Conservation (phyloP, 2,113 vertebrate species). For the Forbesichthys agassizii region DNA sequence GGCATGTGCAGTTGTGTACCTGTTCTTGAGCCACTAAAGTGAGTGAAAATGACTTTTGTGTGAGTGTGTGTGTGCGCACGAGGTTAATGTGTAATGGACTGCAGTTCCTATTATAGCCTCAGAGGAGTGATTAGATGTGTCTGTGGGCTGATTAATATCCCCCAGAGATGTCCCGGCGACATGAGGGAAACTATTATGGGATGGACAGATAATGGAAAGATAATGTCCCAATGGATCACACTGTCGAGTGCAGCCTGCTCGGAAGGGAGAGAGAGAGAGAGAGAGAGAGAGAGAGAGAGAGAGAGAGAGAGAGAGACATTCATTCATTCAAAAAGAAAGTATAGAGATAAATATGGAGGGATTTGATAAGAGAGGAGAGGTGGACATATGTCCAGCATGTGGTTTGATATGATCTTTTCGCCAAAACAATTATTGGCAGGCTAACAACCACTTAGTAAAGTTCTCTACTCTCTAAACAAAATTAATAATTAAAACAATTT, state of each 20-base stretch:
- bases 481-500: too few species aligned
- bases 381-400: conserved; percentile 28
- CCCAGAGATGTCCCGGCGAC: conserved; percentile 49
- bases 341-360: not conserved
- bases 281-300: conserved; percentile 1
- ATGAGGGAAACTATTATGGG: conserved; percentile 69
- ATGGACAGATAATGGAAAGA: conserved; percentile 72
- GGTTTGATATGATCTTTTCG: conserved; percentile 27
- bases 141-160: conserved; percentile 72
- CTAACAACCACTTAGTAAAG: conserved; percentile 18
- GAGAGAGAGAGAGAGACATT: not conserved
- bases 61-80: conserved; percentile 20
- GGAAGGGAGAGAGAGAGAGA: conserved; percentile 6
- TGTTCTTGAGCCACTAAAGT: conserved; percentile 1
- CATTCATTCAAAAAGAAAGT: conserved; percentile 6
- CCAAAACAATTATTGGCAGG: conserved; percentile 16
- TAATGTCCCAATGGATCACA: conserved; percentile 72
- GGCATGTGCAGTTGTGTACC: conserved; percentile 5
- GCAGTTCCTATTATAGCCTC: conserved; percentile 68
- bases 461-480: too few species aligned
- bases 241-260: conserved; percentile 49
- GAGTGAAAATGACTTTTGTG: not conserved
- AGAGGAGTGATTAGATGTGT: conserved; percentile 71
- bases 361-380: not conserved
- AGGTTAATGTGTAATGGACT: conserved; percentile 61